Evolutionary conservation across 2,113 vertebrate genomes (phyloP), one percentile per base, ranked within the genome.

Genomic region (Leptobrachium ailaonicum): DNA sequence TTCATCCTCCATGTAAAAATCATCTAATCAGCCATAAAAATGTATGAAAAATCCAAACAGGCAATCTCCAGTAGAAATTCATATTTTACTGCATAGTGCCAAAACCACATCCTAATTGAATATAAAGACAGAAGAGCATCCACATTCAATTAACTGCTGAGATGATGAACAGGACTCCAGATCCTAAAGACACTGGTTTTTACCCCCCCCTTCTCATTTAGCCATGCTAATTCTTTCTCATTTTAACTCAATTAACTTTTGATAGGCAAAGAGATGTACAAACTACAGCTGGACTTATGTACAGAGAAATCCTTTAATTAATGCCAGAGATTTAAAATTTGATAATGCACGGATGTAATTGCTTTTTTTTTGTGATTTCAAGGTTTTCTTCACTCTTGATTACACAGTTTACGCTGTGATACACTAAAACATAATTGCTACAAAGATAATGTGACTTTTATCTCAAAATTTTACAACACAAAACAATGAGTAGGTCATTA

Each of bases 201-300:
- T 85, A 47, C 79, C 13, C 10, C 82, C 71, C 76, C 83, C 8
- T 11, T 13, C 43, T n/a, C 10, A 80, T 69, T 70, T 53, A 82
- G 83, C 76, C 83, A 66, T 87, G 84, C 66, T 80, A 90, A 81
- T 87, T 75, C 80, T 63, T 82, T 75, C 82, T 88, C 82, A 85
- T 85, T 89, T 73, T 88, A 83, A 84, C 64, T 86, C 85, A 85
- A 83, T 92, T 84, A 66, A 62, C 75, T 69, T 80, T 60, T 42
- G 66, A 54, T 69, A 68, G 75, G 0, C 20, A 58, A 41, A 83
- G 74, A 84, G 78, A 63, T 76, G 67, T 79, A 71, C 54, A 54
- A 71, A 54, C 70, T 71, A 54, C 20, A 12, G 45, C 47, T 40
- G 47, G 50, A 72, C 47, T 72, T 54, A 40, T 56, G 45, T 72